Base-by-base conservation (phyloP, 2,797 vertebrate genomes). In the Scolopax bukidnonensis region DNA sequence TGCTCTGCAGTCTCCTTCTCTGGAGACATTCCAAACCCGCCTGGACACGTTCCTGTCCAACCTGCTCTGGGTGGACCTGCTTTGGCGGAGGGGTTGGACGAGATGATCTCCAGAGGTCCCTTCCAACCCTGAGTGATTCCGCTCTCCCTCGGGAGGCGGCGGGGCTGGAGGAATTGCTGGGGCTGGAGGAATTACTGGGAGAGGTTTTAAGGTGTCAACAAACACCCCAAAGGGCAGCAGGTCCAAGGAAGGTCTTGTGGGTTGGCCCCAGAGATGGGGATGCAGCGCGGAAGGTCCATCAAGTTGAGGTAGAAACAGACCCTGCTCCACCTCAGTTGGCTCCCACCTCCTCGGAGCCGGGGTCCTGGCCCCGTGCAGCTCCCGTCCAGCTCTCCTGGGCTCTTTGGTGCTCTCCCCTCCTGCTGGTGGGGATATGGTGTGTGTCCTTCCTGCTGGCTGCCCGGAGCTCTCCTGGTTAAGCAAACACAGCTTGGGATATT, bases 391-490 rank as follows among this genome's bases (percentile, higher is more conserved):
- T 40, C 38, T 36, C 38, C 83, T 1, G 4, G 5, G 33, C 68
- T 2, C 8, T 13, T 8, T 32, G 81, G 83, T 53, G 68, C 8
- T 10, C 24, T 23, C 18, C 4, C 18, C 36, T 54, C 8, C 38
- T 28, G 84, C 25, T 1, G 5, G 48, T 7, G 14, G 53, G 92
- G 89, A 53, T 80, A 4, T 1, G 2, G 30, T 3, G 9, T 45
- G 38, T 12, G 6, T 53, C 79, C 53, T 60, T 51, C 50, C 89
- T 84, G 30, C 1, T 7, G n/a, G 41, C 90, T 59, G 86, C 93
- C 23, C 54, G 89, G 88, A 60, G 89, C 94, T 97, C 27, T n/a
- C 91, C 95, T 95, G 96, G 91, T 41, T 97, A 87, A 96, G 92
- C 97, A 83, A 96, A 97, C 97, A 96, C 73, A 0, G 23, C 75